These are phyloP conservation scores for Drosophila pegasa DNA, from an alignment of 2,888 invertebrate genomes.

Conservation along the genomic window DNA sequence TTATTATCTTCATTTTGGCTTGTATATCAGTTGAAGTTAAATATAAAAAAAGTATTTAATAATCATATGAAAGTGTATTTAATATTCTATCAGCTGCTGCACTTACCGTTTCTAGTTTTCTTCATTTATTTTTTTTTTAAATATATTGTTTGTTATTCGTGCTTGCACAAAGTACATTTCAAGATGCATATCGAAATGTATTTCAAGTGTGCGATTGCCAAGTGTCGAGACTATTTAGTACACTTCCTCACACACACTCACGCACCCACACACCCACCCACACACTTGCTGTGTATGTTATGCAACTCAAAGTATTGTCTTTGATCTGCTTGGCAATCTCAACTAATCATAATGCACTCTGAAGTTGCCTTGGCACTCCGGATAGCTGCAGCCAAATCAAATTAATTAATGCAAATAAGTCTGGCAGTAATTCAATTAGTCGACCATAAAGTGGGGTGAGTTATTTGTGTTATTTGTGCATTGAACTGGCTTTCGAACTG, in stretches of 20 bases:
- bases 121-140: conserved; percentile 14
- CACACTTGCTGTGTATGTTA: conserved; percentile 11
- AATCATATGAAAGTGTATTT: background rate
- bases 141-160: conserved; percentile 25
- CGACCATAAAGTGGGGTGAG: conserved; percentile 1
- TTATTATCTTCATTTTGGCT: too few relatives aligned
- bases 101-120: background rate
- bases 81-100: background rate
- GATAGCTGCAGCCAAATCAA: conserved; percentile 41
- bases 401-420: conserved; percentile 58
- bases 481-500: conserved; percentile 37
- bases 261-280: background rate
- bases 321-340: background rate
- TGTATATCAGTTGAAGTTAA: too few relatives aligned
- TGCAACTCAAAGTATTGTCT: conserved; percentile 10
- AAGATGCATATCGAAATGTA: conserved; percentile 52
- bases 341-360: conserved; percentile 22
- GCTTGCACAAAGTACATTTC: conserved; percentile 32
- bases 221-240: conserved; percentile 23
- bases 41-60: background rate
- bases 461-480: conserved; percentile 48
- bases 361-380: conserved; percentile 11
- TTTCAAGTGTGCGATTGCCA: conserved; percentile 55
- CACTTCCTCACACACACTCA: conserved; percentile 27
- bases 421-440: conserved; percentile 39